Percentiles rank a stretch among this genome's conserved stretches.
These are phyloP conservation scores for Mamestra brassicae DNA, from an alignment of 2,888 invertebrate genomes.

Conservation along the genomic window DNA sequence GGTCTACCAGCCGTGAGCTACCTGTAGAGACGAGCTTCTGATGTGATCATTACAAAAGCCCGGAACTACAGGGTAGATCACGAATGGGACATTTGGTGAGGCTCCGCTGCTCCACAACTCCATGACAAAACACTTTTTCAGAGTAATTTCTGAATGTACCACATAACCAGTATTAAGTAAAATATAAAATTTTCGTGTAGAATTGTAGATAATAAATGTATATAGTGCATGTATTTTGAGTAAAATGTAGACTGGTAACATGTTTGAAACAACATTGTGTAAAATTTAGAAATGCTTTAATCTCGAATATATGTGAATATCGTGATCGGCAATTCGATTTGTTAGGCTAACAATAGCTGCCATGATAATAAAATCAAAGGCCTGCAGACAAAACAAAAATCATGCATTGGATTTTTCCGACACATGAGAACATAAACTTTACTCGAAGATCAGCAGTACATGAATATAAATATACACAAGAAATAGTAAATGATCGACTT, in stretches of 20 bases:
- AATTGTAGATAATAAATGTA: background rate
- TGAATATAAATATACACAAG: background rate
- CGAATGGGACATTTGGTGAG: slow-evolving; percentile 86
- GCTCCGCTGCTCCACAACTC: slow-evolving; percentile 20
- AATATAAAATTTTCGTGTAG: slow-evolving; percentile 3
- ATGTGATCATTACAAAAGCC: slow-evolving; percentile 98
- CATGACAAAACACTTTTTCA: slow-evolving; percentile 11
- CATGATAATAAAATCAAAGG: slow-evolving; percentile 11
- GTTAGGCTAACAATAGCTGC: slow-evolving; percentile 18
- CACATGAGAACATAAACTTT: background rate
- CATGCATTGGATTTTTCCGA: background rate
- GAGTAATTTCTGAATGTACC: slow-evolving; percentile 91
- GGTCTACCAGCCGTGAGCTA: slow-evolving; percentile 99
- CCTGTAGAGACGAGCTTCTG: slow-evolving; percentile 99
- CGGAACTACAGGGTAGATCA: slow-evolving; percentile 99
- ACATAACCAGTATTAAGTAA: slow-evolving; percentile 71
- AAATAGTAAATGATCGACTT: slow-evolving; percentile 64
- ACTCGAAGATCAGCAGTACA: background rate
- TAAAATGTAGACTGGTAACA: slow-evolving; percentile 1
- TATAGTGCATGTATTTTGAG: background rate
- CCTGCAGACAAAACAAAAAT: background rate
- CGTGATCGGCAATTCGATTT: slow-evolving; percentile 2
- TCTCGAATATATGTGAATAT: background rate
- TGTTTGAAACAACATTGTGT: background rate
- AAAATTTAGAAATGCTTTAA: slow-evolving; percentile 5